Conservation (phyloP, 2,797 vertebrate species). For the Cryptoprocta ferox region DNA sequence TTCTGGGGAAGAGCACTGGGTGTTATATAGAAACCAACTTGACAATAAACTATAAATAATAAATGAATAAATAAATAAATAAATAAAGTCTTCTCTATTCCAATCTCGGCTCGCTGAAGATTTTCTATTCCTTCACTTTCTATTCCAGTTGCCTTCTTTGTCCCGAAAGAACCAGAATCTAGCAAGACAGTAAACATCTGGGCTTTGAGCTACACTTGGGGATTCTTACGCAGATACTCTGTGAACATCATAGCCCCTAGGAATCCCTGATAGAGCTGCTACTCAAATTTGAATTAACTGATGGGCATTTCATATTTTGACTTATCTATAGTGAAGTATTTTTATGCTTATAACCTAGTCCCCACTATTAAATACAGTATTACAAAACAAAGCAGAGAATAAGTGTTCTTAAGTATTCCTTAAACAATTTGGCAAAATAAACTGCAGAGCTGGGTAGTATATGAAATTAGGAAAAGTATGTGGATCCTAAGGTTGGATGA, state of each 20-base stretch:
- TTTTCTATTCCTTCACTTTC: not conserved
- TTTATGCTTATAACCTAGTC: not conserved
- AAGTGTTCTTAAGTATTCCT: not conserved
- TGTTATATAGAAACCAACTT: no score
- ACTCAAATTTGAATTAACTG: not conserved
- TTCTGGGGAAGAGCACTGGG: no score
- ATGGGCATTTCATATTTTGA: not conserved
- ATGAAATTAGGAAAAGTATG: not conserved
- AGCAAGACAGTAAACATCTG: not conserved
- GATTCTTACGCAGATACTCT: not conserved
- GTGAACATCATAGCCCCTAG: not conserved
- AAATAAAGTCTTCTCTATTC: accelerated
- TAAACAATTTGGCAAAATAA: not conserved
- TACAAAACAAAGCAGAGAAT: not conserved
- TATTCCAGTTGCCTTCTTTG: not conserved
- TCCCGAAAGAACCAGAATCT: not conserved
- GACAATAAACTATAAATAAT: no score
- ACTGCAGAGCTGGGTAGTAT: not conserved
- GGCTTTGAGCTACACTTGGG: not conserved
- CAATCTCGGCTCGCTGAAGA: not conserved
- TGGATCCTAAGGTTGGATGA: not conserved
- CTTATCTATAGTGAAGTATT: not conserved
- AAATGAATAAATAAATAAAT: no score
- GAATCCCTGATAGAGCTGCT: not conserved
- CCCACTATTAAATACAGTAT: not conserved